These are phyloP conservation scores for Chrysomallon squamiferum DNA, from an alignment of 1,140 invertebrate genomes.

Conservation along the genomic window DNA sequence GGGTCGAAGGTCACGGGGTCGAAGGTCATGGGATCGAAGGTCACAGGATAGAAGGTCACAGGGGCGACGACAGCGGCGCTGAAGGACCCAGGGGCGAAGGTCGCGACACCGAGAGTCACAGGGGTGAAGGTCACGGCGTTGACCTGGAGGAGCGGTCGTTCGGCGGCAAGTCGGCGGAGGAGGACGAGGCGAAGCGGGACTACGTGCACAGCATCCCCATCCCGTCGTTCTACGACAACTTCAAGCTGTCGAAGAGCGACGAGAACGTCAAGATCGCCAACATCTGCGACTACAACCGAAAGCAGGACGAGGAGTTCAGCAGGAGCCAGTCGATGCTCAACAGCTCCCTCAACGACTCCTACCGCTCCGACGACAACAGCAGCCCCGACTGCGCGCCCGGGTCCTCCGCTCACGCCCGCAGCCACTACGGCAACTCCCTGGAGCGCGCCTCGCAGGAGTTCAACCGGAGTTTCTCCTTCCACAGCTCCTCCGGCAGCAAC, in stretches of 20 bases:
- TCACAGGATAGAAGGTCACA: neutral
- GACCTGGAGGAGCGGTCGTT: neutral
- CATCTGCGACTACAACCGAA: too few species aligned
- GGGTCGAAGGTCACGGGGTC: neutral
- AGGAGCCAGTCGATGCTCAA: neutral
- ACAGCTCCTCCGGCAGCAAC: neutral
- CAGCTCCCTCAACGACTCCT: conserved; percentile 3
- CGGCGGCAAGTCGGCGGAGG: neutral
- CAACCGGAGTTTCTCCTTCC: neutral
- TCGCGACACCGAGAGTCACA: neutral
- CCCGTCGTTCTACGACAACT: neutral
- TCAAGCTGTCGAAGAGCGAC: neutral
- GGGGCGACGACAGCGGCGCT: neutral
- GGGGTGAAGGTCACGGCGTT: neutral
- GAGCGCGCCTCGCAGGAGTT: too few species aligned
- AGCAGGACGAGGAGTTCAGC: neutral
- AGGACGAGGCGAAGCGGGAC: neutral
- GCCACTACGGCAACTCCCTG: too few species aligned
- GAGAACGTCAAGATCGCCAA: too few species aligned
- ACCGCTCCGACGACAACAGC: conserved; percentile 1
- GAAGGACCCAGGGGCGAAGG: neutral
- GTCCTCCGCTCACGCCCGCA: neutral
- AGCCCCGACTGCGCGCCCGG: neutral
- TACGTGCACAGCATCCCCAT: too few species aligned
- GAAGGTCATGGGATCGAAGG: conserved; percentile 2